Conservation (phyloP, 2,888 invertebrate genomes). For the Tridacna crocea region DNA sequence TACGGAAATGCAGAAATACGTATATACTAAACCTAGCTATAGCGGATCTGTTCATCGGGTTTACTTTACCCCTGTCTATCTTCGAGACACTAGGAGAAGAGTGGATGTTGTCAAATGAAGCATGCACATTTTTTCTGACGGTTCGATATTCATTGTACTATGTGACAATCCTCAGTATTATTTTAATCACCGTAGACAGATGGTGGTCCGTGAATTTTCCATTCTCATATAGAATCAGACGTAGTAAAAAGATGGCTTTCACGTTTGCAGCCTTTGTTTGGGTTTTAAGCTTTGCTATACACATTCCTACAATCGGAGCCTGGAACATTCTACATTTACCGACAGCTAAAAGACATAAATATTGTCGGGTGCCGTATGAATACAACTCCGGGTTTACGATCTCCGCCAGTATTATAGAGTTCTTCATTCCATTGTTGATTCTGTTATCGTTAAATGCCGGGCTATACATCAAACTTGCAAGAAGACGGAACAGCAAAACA, state of each 20-base stretch:
- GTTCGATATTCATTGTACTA: constrained; percentile 70
- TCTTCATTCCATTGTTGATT: constrained; percentile 70
- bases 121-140: constrained; percentile 68
- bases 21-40: constrained; percentile 77
- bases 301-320: constrained; percentile 68
- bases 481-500: constrained; percentile 73
- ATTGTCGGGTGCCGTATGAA: constrained; percentile 65
- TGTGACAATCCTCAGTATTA: constrained; percentile 75
- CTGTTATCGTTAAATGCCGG: constrained; percentile 73
- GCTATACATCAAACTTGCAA: constrained; percentile 74
- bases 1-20: constrained; percentile 75
- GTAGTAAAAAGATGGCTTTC: constrained; percentile 69
- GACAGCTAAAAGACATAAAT: constrained; percentile 31
- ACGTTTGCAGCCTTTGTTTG: constrained; percentile 66
- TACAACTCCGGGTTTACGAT: constrained; percentile 65
- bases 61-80: constrained; percentile 72
- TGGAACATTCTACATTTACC: constrained; percentile 64
- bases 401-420: constrained; percentile 66
- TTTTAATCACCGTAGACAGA: constrained; percentile 76
- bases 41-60: constrained; percentile 75
- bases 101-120: constrained; percentile 57
- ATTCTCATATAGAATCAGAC: constrained; percentile 75
- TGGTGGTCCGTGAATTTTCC: constrained; percentile 80
- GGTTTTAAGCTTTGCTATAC: constrained; percentile 70
- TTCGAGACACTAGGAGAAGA: constrained; percentile 67